Evolutionary conservation across 2,888 invertebrate genomes (phyloP), one percentile per base, ranked within the genome.

Genomic region (Brachylomia viminalis): DNA sequence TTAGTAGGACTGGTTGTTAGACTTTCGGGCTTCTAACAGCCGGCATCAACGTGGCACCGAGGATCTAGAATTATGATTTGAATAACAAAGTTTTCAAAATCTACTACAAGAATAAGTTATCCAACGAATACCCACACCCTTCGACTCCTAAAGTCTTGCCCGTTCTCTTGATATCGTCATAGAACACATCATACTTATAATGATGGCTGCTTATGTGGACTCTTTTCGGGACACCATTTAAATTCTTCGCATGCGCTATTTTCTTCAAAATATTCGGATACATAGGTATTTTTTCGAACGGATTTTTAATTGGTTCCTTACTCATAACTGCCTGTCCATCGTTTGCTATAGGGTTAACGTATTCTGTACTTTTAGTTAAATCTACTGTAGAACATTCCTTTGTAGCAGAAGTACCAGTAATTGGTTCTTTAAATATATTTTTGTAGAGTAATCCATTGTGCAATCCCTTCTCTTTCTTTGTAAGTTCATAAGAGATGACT

Each of bases 131-230:
- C 83, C 61, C 70, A 83, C 83, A 38, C 13, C 15, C 56, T 1
- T 23, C 45, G 38, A n/a, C 0, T 13, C 33, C 42, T 0, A 1
- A 2, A 0, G 13, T 5, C 49, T 73, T 78, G 3, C 23, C 4
- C 42, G 13, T 11, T n/a, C 45, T 65, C 23, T 78, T 85, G 1
- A 64, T 47, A 11, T 86, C 85, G 33, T 83, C 73, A 56, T 90
- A 85, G 65, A 87, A 88, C 4, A 91, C 79, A n/a, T 92, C 91
- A 47, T 90, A 92, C 67, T 90, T 91, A 23, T 89, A 90, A 58
- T 88, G 90, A 10, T 90, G 88, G 11, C 90, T 87, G 33, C 85
- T 89, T 8, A 91, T 90, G 49, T 84, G 87, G 0, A 92, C 82
- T 49, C 89, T 86, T 27, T 91, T 89, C 0, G 91, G 90, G 3